A percentile compares a stretch with the other conserved stretches of the same genome.
Evolutionary conservation across 2,888 invertebrate genomes (phyloP).

Genomic region (Luperina nickerlii): DNA sequence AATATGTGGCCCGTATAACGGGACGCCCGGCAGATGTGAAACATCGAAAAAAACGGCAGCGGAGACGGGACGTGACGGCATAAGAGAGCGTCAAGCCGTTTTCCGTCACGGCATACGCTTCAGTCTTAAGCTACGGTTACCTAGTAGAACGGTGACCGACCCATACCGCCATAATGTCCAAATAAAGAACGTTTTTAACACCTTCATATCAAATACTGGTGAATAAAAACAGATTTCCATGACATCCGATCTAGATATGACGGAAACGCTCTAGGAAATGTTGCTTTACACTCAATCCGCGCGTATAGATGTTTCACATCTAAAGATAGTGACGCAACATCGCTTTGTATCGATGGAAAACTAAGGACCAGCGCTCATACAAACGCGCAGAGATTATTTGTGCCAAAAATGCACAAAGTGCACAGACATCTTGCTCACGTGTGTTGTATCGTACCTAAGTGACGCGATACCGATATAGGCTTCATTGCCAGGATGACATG

Average conservation of each 20-base stretch:
- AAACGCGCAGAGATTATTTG: slow-evolving; percentile 74
- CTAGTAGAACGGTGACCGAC: background rate
- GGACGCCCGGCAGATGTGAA: background rate
- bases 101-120: background rate
- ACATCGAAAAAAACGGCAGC: background rate
- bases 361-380: slow-evolving; percentile 32
- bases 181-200: background rate
- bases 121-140: background rate
- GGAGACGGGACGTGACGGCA: background rate
- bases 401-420: slow-evolving; percentile 85
- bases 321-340: background rate
- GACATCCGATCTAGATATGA: background rate
- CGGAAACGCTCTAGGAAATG: background rate
- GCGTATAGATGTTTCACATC: background rate
- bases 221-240: background rate
- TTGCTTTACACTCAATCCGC: background rate
- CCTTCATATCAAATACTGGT: background rate
- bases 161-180: background rate
- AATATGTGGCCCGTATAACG: background rate
- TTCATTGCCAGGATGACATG: slow-evolving; percentile 13
- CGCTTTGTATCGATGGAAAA: slow-evolving; percentile 35
- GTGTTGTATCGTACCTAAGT: slow-evolving; percentile 27
- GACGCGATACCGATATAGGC: slow-evolving; percentile 22
- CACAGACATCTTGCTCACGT: slow-evolving; percentile 76
- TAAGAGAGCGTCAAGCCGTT: background rate